Evolutionary conservation across 2,888 invertebrate species (phyloP).

Genomic region (Parelbella ahira): DNA sequence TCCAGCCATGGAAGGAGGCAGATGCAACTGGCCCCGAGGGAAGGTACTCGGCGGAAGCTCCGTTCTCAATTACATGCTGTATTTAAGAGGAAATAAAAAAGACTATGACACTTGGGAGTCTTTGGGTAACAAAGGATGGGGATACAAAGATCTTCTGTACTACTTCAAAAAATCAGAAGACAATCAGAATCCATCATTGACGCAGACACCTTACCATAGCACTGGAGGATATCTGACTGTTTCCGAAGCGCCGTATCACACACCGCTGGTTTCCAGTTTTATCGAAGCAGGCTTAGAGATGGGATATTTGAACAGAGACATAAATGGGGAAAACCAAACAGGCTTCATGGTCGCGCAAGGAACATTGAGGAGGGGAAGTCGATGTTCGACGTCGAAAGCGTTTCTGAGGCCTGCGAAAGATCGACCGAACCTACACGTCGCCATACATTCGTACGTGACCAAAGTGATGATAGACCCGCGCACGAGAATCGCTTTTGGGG

Average conservation of each 20-base stretch:
- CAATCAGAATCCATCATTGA: constrained; percentile 91
- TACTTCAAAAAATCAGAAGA: constrained; percentile 96
- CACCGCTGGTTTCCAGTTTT: constrained; percentile 90
- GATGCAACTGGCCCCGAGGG: constrained; percentile 95
- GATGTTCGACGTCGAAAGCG: constrained; percentile 94
- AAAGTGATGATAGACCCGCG: constrained; percentile 86
- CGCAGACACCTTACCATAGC: constrained; percentile 88
- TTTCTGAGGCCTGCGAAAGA: constrained; percentile 90
- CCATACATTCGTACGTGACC: constrained; percentile 90
- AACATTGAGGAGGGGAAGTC: constrained; percentile 87
- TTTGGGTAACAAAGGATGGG: constrained; percentile 94
- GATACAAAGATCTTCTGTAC: constrained; percentile 87
- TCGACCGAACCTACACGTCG: constrained; percentile 90
- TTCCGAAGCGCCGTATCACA: constrained; percentile 92
- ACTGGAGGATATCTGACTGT: constrained; percentile 91
- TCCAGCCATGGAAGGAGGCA: constrained; percentile 89
- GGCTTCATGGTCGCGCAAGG: constrained; percentile 96
- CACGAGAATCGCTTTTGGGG: constrained; percentile 89
- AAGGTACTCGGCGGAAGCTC: constrained; percentile 95
- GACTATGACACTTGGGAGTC: constrained; percentile 96
- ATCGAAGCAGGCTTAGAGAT: constrained; percentile 90
- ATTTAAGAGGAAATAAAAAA: constrained; percentile 91
- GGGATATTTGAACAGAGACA: constrained; percentile 92
- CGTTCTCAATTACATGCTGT: constrained; percentile 95
- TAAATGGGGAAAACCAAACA: constrained; percentile 92